These are phyloP conservation scores for Drosophila kuntzei DNA, from an alignment of 2,888 invertebrate species.

Conservation along the genomic window DNA sequence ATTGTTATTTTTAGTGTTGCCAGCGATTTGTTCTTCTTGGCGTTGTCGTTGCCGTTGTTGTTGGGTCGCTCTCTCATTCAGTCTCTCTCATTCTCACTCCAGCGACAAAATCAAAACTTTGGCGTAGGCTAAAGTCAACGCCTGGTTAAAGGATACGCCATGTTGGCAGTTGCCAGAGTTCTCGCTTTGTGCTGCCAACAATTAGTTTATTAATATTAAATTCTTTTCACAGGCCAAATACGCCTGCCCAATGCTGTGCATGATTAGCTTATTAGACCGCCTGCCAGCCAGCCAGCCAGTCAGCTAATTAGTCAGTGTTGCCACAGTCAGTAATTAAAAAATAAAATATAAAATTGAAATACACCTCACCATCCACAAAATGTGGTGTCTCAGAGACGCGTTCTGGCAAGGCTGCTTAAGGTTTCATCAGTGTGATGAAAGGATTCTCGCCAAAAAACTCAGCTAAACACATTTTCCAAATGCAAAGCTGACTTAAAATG, in stretches of 20 bases:
- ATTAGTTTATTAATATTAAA: constrained; percentile 77
- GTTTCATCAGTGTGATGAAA: constrained; percentile 43
- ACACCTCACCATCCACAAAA: neutral
- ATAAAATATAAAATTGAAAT: constrained; percentile 46
- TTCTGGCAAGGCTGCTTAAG: constrained; percentile 16
- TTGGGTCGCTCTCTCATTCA: constrained; percentile 6
- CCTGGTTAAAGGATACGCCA: constrained; percentile 23
- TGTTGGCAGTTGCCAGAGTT: constrained; percentile 2
- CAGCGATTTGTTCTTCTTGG: constrained; percentile 49
- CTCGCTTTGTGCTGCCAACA: constrained; percentile 56
- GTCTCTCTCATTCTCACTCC: constrained; percentile 2
- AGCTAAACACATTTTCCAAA: constrained; percentile 27
- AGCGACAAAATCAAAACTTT: constrained; percentile 28
- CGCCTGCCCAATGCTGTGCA: constrained; percentile 45
- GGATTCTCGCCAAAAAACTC: constrained; percentile 29
- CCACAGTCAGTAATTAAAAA: constrained; percentile 64
- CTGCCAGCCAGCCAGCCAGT: constrained; percentile 25
- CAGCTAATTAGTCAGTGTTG: constrained; percentile 58
- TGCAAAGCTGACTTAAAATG: constrained; percentile 32
- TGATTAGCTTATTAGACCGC: constrained; percentile 50
- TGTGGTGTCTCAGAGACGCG: constrained; percentile 22
- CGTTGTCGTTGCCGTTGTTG: constrained; percentile 11
- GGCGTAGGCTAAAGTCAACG: constrained; percentile 27
- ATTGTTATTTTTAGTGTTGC: constrained; percentile 80
- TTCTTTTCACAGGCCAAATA: constrained; percentile 27